Evolutionary conservation across 2,113 vertebrate species (phyloP), one percentile per base, ranked within the genome.

Genomic region (Sorex fumeus): DNA sequence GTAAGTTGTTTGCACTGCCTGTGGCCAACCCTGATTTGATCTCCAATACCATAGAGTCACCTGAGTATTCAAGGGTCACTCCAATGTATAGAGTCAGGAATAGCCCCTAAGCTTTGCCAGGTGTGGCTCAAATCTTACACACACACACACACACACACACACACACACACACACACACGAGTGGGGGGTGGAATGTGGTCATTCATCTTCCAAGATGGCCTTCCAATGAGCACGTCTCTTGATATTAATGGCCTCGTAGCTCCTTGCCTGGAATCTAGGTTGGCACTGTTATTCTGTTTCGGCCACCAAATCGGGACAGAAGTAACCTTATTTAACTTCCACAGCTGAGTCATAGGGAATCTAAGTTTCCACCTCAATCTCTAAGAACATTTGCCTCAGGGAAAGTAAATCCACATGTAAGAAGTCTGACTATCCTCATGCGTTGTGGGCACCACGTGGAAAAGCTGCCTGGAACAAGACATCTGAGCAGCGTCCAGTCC

Each of bases 261-360:
- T 27, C 66, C 19, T 85, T 28, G 30, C 28, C 25, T 84, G 70
- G 40, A 79, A 79, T 70, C 64, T 30, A 21, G 1, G 15, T 34
- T 75, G 36, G 69, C 62, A 32, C 32, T 21, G 4, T 57, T 23
- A 91, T 67, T 86, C 77, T 32, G 16, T 72, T 78, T 80, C 84
- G 70, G 91, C 78, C 43, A 84, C 90, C 0, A 79, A 13, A 85
- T 75, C 30, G 18, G 67, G 40, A 78, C 34, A 82, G 2, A 88
- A 94, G 34, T 84, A 87, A 74, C 11, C 90, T 32, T 74, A 74
- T 40, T 94, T 84, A 87, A 87, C 88, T 69, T 90, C 69, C 47
- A 84, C 62, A 34, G 2, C 53, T 82, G 53, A 95, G 62, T 94
- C 94, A 95, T 4, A 74, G 40, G 53, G 93, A 91, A 30, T 4